Conservation (phyloP, 1,140 invertebrate genomes). For the Drosophila miranda region DNA sequence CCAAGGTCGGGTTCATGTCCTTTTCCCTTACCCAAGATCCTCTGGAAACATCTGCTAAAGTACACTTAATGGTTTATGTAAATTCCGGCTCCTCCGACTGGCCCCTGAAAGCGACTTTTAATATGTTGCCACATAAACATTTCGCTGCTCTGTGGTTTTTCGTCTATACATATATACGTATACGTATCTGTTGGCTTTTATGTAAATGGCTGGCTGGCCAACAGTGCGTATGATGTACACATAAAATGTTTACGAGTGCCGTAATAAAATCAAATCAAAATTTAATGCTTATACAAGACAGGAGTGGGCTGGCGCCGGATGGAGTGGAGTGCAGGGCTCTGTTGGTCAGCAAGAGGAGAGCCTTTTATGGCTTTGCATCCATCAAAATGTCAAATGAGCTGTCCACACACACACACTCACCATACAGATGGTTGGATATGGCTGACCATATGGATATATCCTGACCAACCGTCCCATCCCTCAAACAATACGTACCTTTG, state of each 20-base stretch:
- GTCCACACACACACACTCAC: constrained; percentile 46
- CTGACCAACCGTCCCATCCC: constrained; percentile 1
- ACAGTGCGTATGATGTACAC: constrained; percentile 71
- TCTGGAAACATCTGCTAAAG: constrained; percentile 41
- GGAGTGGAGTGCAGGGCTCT: constrained; percentile 1
- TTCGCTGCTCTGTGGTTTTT: constrained; percentile 47
- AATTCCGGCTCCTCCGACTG: constrained; percentile 57
- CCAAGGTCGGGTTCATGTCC: background rate
- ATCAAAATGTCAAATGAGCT: constrained; percentile 79
- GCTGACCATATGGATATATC: constrained; percentile 28
- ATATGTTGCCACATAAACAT: constrained; percentile 71
- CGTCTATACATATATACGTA: constrained; percentile 22
- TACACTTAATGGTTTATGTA: constrained; percentile 71
- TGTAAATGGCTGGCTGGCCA: constrained; percentile 58
- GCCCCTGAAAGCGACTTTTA: constrained; percentile 60
- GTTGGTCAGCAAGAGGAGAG: constrained; percentile 23
- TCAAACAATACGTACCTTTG: constrained; percentile 1
- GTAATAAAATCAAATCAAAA: constrained; percentile 79
- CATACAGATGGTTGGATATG: background rate
- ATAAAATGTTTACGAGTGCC: constrained; percentile 72
- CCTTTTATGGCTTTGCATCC: constrained; percentile 62
- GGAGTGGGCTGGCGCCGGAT: constrained; percentile 9
- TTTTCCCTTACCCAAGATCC: background rate
- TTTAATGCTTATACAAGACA: constrained; percentile 58
- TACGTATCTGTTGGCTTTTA: constrained; percentile 43